Evolutionary conservation across 2,113 vertebrate species (phyloP).

Genomic region (Rhea pennata): DNA sequence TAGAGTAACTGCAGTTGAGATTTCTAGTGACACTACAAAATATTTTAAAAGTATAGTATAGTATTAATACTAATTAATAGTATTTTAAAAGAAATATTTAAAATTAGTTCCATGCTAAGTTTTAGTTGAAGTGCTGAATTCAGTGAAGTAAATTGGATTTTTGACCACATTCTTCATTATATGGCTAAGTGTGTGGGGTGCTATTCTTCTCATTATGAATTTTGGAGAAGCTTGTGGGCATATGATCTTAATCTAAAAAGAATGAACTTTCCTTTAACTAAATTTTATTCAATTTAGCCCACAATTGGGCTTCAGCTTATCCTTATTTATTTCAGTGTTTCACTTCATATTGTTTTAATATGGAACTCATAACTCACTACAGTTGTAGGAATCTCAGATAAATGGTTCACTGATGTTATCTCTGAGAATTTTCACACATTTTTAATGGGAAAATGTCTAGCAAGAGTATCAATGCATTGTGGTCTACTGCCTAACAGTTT

Average conservation of each 20-base stretch:
- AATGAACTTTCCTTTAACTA: not conserved
- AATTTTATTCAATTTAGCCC: not conserved
- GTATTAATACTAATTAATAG: not conserved
- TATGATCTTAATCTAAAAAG: not conserved
- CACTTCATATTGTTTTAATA: not conserved
- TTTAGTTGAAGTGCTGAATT: not conserved
- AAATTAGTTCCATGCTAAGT: not conserved
- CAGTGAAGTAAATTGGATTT: not conserved
- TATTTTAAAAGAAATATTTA: not conserved
- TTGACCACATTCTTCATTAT: not conserved
- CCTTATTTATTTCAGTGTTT: not conserved
- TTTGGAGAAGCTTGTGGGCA: not conserved
- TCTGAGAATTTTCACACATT: not conserved
- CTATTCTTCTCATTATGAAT: not conserved
- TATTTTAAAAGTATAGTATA: too few species aligned
- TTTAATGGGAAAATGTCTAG: not conserved
- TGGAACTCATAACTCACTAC: not conserved
- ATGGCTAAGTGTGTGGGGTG: not conserved
- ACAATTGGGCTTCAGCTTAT: not conserved
- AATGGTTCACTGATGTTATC: not conserved
- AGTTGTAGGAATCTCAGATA: not conserved
- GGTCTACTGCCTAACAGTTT: not conserved
- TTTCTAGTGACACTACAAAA: not conserved
- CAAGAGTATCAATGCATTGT: not conserved
- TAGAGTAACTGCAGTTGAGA: not conserved